Evolutionary conservation across 1,140 invertebrate species (phyloP), one percentile per base, ranked within the genome.

Genomic region (Atta colombica): DNA sequence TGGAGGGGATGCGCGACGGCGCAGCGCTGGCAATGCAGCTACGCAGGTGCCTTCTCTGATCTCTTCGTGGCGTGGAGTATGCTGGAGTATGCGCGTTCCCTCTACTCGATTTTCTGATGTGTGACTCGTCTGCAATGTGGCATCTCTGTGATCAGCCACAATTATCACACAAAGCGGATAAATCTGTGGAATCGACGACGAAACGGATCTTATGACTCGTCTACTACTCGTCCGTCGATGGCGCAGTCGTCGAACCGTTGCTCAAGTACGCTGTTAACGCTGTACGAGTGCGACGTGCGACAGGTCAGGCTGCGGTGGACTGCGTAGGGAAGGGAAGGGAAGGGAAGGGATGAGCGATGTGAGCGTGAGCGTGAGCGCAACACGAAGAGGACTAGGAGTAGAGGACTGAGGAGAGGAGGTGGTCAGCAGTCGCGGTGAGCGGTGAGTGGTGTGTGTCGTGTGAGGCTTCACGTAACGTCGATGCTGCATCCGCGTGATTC

Each of bases 371-470:
- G 39, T 45, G 39, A 77, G 55, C n/a, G 78, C 69, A 90, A 53
- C 72, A 61, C 71, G 53, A 18, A 35, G 45, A 39, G 18, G 5
- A 35, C 31, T 35, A 35, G 31, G 21, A 28, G 25, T 8, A 7
- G 18, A 12, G 72, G 80, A 85, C 49, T 14, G 68, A 63, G 28
- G 77, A 53, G 74, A 28, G 49, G 28, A 75, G 53, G 55, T 74
- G 18, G 63, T 77, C 89, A 91, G 90, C 89, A 91, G 90, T 91
- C 80, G 31, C 16, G 80, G 69, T 81, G 45, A 7, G 31, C 6
- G 7, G 7, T 39, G 35, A 7, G 2, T 74, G 75, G 90, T 81
- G 68, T 85, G 80, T 39, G 35, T 39, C 35, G 35, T 39, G 35
- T 58, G 77, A 63, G 28, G 55, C 28, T 87, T 31, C 69, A 78